Evolutionary conservation across 2,888 invertebrate species (phyloP).

Genomic region (Barypeithes pellucidus): DNA sequence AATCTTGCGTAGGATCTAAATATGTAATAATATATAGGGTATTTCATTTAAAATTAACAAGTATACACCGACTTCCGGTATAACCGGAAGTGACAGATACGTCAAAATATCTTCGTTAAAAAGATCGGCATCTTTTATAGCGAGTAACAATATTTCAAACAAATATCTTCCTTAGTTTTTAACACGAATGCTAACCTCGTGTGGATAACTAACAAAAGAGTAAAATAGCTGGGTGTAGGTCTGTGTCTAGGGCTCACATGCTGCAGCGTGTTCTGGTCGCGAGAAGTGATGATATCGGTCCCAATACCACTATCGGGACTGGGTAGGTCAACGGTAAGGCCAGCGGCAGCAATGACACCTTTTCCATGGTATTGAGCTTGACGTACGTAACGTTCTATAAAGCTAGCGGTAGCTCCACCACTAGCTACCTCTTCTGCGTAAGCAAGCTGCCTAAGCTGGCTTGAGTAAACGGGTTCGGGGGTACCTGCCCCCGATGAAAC

Average conservation of each 20-base stretch:
- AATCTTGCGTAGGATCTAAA: too few relatives aligned
- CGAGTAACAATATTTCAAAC: too few relatives aligned
- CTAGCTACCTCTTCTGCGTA: slow-evolving; percentile 74
- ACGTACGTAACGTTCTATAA: slow-evolving; percentile 77
- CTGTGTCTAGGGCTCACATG: slow-evolving; percentile 79
- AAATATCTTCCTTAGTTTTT: too few relatives aligned
- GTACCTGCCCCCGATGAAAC: slow-evolving; percentile 74
- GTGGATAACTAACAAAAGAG: slow-evolving; percentile 37
- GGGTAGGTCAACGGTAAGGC: slow-evolving; percentile 93
- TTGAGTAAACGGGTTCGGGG: slow-evolving; percentile 72
- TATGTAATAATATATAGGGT: too few relatives aligned
- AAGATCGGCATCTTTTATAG: too few relatives aligned
- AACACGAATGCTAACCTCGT: background rate
- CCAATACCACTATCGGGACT: slow-evolving; percentile 97
- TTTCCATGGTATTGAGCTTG: slow-evolving; percentile 78
- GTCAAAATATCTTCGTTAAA: too few relatives aligned
- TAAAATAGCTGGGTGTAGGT: slow-evolving; percentile 43
- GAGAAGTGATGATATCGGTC: slow-evolving; percentile 92
- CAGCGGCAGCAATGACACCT: slow-evolving; percentile 83
- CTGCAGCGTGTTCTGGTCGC: slow-evolving; percentile 91
- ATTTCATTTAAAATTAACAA: too few relatives aligned
- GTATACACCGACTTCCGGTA: too few relatives aligned
- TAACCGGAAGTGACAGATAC: too few relatives aligned
- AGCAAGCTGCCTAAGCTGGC: slow-evolving; percentile 70
- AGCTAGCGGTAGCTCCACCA: slow-evolving; percentile 76